These are phyloP conservation scores for Bombus waltoni DNA, from an alignment of 1,140 invertebrate species.

Conservation along the genomic window DNA sequence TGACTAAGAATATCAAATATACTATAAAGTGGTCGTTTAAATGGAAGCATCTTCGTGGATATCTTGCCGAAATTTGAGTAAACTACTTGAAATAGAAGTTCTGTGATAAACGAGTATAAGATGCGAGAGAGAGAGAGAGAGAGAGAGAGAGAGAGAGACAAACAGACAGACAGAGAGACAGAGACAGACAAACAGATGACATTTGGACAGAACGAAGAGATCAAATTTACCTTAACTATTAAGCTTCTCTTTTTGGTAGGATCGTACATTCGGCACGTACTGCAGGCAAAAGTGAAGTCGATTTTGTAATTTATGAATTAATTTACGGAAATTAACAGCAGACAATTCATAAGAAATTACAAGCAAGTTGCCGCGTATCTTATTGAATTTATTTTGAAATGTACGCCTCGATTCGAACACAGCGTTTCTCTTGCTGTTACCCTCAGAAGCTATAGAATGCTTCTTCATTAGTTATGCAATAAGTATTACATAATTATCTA, in stretches of 20 bases:
- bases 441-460: neutral
- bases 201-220: neutral
- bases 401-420: no score
- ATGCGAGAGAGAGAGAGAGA: neutral
- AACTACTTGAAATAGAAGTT: neutral
- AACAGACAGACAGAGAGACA: neutral
- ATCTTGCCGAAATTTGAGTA: neutral
- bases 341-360: neutral
- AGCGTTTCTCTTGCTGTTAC: no score
- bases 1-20: neutral
- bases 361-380: no score
- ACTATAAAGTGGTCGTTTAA: neutral
- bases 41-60: neutral
- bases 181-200: neutral
- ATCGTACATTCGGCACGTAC: neutral
- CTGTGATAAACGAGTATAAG: neutral
- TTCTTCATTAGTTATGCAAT: neutral
- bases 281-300: neutral
- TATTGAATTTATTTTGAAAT: neutral
- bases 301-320: neutral
- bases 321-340: neutral
- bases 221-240: neutral
- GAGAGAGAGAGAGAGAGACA: neutral
- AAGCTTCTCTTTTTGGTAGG: neutral
- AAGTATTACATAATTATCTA: neutral